Evolutionary conservation across 2,113 vertebrate species (phyloP), one percentile per base, ranked within the genome.

Genomic region (Rhea americana): DNA sequence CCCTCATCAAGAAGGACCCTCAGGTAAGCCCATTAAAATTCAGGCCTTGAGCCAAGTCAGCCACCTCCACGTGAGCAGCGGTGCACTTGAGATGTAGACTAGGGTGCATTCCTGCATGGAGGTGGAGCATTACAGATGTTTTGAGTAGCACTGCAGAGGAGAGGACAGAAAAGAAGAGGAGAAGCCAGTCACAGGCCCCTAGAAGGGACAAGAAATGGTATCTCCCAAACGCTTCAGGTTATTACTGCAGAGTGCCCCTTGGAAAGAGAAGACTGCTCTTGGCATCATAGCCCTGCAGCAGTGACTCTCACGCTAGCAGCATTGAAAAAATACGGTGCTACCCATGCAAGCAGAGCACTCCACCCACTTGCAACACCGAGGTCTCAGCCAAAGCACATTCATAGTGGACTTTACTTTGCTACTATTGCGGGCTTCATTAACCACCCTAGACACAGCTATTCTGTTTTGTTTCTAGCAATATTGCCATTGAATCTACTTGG

Each of bases 71-170:
- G 15, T 0, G 1, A 51, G 48, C 32, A 32, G 12, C 9, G 9
- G 28, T 18, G 55, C 30, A 28, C 55, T 32, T 17, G 16, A 48
- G 53, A 35, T 43, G 48, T 48, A 53, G 43, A 48, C 41, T 0
- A 51, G 32, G 17, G 7, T 2, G 12, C 2, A 8, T 4, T 7
- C 28, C 16, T 61, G 13, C 0, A 0, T 0, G 1, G n/a, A 75
- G 41, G 10, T 6, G 15, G 37, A 21, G 61, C 41, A 25, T 2
- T 17, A 24, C 32, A 67, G 63, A 26, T 50, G 9, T 10, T 61
- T 43, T 20, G 14, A 53, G 37, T 2, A 47, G 35, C 4, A 56
- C 22, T 72, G 28, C 1, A 4, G 41, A 71, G 8, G 32, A 17
- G 28, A 25, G 30, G 56, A 11, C 5, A 37, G 32, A 37, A 48